These are phyloP conservation scores for Xiphias gladius DNA, from an alignment of 2,113 vertebrate genomes.

Conservation along the genomic window DNA sequence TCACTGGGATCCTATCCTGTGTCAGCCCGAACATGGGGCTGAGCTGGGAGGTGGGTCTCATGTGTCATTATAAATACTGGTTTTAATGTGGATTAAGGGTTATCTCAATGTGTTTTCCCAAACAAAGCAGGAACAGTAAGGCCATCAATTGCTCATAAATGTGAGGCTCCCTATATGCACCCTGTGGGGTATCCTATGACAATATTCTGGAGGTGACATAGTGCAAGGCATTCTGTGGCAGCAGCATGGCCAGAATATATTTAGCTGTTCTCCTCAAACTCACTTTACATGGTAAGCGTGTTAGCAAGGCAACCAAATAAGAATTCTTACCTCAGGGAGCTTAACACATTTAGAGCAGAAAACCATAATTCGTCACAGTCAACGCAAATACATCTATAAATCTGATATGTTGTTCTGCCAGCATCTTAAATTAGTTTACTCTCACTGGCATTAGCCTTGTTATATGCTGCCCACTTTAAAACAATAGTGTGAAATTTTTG, in stretches of 20 bases:
- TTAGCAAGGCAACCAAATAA: constrained; percentile 42
- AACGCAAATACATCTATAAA: neutral
- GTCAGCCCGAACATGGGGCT: constrained; percentile 30
- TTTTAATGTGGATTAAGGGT: constrained; percentile 35
- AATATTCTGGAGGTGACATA: constrained; percentile 63
- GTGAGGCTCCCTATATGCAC: constrained; percentile 34
- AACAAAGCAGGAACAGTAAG: constrained; percentile 22
- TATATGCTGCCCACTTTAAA: neutral
- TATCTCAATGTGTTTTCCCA: constrained; percentile 23
- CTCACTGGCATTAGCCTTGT: neutral
- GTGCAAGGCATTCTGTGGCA: constrained; percentile 54
- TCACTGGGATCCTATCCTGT: constrained; percentile 15
- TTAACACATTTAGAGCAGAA: constrained; percentile 23
- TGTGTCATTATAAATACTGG: neutral
- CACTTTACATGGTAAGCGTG: constrained; percentile 74
- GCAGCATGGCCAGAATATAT: constrained; percentile 77
- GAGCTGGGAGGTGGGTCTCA: constrained; percentile 1
- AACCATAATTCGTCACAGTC: neutral
- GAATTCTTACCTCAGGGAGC: neutral
- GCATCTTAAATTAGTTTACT: neutral
- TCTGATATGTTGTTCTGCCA: neutral
- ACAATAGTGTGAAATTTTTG: neutral
- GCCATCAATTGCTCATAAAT: constrained; percentile 42
- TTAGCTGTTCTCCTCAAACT: constrained; percentile 79
- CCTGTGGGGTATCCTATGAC: constrained; percentile 70